Conservation (phyloP, 2,113 vertebrate genomes). For the Indicator indicator region DNA sequence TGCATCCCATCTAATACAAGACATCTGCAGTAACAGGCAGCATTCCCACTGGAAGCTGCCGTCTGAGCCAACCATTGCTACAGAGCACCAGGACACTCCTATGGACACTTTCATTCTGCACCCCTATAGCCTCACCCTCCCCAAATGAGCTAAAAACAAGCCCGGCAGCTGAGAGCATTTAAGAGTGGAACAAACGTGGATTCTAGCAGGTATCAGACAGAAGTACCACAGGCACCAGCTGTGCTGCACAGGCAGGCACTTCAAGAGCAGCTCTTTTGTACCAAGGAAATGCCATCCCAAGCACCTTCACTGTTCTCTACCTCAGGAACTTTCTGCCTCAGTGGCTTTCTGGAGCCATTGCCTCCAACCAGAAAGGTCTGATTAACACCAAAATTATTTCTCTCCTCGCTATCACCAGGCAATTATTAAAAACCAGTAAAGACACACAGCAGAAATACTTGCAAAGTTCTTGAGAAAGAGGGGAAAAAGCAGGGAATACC, state of each 20-base stretch:
- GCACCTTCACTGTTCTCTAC: not conserved
- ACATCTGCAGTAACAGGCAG: not conserved
- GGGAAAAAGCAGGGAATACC: not conserved
- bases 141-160: not conserved
- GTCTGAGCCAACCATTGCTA: not conserved
- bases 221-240: not conserved
- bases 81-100: not conserved
- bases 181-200: accelerated
- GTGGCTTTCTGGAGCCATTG: not conserved
- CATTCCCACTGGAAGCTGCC: not conserved
- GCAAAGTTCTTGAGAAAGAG: not conserved
- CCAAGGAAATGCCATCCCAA: not conserved
- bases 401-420: not conserved
- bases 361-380: not conserved
- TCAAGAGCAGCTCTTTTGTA: not conserved
- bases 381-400: not conserved
- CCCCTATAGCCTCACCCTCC: not conserved
- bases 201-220: not conserved
- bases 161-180: not conserved
- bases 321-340: not conserved
- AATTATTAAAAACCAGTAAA: not conserved
- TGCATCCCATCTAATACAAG: not conserved
- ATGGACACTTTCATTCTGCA: accelerated
- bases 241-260: not conserved
- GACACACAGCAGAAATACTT: not conserved